Conservation (phyloP, 2,113 vertebrate genomes). For the Panthera uncia region DNA sequence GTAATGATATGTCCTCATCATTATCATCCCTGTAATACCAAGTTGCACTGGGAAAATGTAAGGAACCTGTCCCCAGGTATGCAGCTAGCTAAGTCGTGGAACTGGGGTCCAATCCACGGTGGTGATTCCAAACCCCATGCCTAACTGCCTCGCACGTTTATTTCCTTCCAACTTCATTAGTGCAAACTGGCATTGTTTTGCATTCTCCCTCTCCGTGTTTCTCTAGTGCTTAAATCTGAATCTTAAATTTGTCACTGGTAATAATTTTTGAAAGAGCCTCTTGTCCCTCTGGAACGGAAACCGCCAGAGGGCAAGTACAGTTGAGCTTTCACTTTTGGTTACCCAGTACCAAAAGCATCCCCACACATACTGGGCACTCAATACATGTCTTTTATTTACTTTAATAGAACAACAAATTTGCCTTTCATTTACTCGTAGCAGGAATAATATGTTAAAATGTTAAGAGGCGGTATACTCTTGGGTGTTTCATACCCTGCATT, state of each 20-base stretch:
- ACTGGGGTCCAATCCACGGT: background rate
- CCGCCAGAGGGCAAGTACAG: background rate
- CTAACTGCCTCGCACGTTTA: background rate
- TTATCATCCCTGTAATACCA: background rate
- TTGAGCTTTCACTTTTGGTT: background rate
- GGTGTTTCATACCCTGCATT: accelerated
- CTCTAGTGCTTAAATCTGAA: background rate
- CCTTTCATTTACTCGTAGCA: background rate
- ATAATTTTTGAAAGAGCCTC: background rate
- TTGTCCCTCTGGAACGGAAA: background rate
- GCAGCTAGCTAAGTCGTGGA: background rate
- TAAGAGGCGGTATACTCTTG: background rate
- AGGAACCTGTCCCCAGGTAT: background rate
- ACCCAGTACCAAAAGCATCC: background rate
- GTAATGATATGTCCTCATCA: no score
- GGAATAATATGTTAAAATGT: background rate
- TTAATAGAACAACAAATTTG: background rate
- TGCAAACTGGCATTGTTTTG: background rate
- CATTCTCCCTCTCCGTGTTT: background rate
- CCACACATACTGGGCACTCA: background rate
- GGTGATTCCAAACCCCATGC: no score
- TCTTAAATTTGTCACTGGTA: background rate
- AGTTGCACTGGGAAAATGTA: background rate
- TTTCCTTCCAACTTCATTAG: background rate
- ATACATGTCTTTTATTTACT: background rate